Base-by-base conservation (phyloP, 2,888 invertebrate species). In the Plagiodera versicolora region DNA sequence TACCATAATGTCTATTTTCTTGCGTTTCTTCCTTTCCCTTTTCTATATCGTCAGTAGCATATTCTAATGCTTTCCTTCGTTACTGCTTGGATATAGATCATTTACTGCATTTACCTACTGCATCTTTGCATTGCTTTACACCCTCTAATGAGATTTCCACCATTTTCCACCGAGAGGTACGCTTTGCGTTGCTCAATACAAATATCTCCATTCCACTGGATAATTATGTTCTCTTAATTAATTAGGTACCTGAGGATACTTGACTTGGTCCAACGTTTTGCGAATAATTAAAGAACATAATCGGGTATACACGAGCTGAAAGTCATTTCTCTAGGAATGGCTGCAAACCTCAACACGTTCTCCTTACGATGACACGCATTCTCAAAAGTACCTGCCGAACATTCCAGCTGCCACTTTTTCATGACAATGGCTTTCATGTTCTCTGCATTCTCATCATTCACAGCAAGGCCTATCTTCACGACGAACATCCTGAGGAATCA, bases 11-110 rank as follows among this genome's bases (percentile, higher is more conserved):
- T 39, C 56, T 65, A 61, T 66, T 64, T 67, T 62, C 61, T 66
- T 63, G 60, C 64, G 60, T 66, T 66, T 61, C 66, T 68, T 55
- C 56, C 55, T 56, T 66, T 61, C 68, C 62, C 63, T 58, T 66
- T 63, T 65, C 62, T 68, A 71, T 70, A 74, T 76, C 76, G 76
- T 76, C 76, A 76, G 75, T 72, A 72, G 76, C 76, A 76, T 75
- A 69, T 67, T 59, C 48, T 45, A 66, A 60, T 57, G 70, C 70
- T 72, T 69, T 65, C 57, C 64, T 69, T 67, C 67, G 67, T 73
- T 72, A 57, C 65, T 73, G 70, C 69, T 72, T 73, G 71, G 67
- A 58, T n/a, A n/a, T 72, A 70, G 68, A 64, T 56, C 52, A 20
- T 44, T 53, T 3, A 24, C 19, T 69, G 70, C 67, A 67, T 71